Conservation (phyloP, 1,140 invertebrate genomes). For the Drosophila navojoa region DNA sequence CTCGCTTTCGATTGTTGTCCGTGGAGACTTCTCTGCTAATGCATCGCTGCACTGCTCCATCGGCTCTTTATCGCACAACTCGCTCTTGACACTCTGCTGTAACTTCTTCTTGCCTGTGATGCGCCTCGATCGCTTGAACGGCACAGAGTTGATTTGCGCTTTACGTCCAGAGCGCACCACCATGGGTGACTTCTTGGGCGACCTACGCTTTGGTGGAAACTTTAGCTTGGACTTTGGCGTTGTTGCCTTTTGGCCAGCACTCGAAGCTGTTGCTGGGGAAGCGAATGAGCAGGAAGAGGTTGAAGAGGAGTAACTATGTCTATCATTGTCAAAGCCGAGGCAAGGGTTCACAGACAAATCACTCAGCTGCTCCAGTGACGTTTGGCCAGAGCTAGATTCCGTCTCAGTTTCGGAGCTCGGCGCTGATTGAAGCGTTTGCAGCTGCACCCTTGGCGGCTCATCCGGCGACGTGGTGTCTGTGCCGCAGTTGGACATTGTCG, state of each 20-base stretch:
- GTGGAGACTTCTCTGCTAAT: neutral
- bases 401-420: neutral
- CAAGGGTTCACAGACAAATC: constrained; percentile 62
- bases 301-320: constrained; percentile 22
- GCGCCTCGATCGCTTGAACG: constrained; percentile 37
- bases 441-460: neutral
- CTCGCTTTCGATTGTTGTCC: neutral
- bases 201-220: constrained; percentile 40
- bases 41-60: constrained; percentile 13
- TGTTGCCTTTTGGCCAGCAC: neutral
- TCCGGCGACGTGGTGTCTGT: neutral
- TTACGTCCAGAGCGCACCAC: constrained; percentile 24
- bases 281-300: constrained; percentile 10
- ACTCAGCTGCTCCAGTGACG: constrained; percentile 39
- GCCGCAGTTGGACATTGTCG: neutral
- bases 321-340: constrained; percentile 54
- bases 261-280: neutral
- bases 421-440: neutral
- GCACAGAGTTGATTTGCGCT: constrained; percentile 14
- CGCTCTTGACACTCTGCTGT: neutral
- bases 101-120: neutral
- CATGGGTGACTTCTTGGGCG: neutral
- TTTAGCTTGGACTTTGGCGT: neutral
- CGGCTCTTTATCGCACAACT: neutral
- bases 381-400: constrained; percentile 8